These are phyloP conservation scores for Perizoma affinitatum DNA, from an alignment of 2,888 invertebrate genomes.

Conservation along the genomic window DNA sequence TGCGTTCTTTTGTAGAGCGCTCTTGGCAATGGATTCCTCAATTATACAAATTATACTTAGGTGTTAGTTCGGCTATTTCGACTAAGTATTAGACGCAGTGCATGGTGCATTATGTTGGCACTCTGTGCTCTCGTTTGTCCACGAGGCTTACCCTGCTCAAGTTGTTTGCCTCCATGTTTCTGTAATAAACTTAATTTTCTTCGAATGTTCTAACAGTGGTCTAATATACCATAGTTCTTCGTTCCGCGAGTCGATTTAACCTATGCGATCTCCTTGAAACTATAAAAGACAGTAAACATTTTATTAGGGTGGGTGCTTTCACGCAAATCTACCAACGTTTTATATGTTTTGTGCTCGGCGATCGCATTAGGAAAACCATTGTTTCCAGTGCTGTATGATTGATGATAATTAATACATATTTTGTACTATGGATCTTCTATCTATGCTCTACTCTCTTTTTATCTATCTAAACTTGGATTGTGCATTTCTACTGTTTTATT, in stretches of 20 bases:
- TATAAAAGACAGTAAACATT: constrained; percentile 73
- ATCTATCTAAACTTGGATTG: constrained; percentile 1
- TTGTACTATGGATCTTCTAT: constrained; percentile 1
- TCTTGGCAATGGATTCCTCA: constrained; percentile 14
- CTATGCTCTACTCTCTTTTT: neutral
- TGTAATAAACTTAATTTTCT: constrained; percentile 55
- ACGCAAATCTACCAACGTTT: constrained; percentile 52
- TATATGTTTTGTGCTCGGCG: constrained; percentile 62
- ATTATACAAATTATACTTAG: constrained; percentile 7
- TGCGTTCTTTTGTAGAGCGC: constrained; percentile 37
- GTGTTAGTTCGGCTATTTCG: constrained; percentile 20
- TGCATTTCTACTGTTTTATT: neutral
- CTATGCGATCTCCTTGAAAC: constrained; percentile 78
- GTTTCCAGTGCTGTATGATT: constrained; percentile 16
- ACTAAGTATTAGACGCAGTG: constrained; percentile 40
- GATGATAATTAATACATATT: constrained; percentile 13
- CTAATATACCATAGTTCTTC: constrained; percentile 74
- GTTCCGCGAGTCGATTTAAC: constrained; percentile 60
- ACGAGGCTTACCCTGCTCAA: constrained; percentile 74
- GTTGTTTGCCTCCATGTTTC: constrained; percentile 70
- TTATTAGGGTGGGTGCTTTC: constrained; percentile 61
- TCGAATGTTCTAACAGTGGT: constrained; percentile 55
- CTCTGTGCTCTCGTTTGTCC: constrained; percentile 53
- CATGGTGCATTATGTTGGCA: constrained; percentile 51
- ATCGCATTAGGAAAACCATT: constrained; percentile 50